Base-by-base conservation (phyloP, 2,888 invertebrate genomes). In the Antitype chi region DNA sequence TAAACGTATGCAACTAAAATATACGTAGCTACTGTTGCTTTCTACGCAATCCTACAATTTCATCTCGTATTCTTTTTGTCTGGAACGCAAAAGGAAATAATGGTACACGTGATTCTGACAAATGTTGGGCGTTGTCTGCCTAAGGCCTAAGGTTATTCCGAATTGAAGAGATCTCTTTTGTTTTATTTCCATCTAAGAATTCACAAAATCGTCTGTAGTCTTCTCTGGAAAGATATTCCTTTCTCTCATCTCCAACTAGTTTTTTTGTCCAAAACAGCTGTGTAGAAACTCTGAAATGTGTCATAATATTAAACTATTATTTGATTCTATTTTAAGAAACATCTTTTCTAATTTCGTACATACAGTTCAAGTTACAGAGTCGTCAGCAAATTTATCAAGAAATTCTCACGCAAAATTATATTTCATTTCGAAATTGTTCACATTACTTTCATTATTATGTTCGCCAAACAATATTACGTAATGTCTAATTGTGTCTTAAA, bases 361-460 rank as follows among this genome's bases (percentile, higher is more conserved):
- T 62, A 70, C 55, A 63, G 53, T 84, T 74, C 53, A 59, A 63
- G 55, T 78, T 72, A 57, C 52, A 25, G 57, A 72, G 55, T 67
- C 38, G 43, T 52, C 49, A 15, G n/a, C 32, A 53, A 70, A 80
- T 71, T 67, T 43, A 47, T 47, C 63, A 55, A 49, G 28, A 66
- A 80, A 60, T 57, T 81, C 23, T 81, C 25, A 66, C 67, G n/a
- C 55, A 32, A 63, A 69, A 52, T 80, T 38, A 32, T 43, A 68
- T 84, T 69, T 60, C 0, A 55, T 74, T 62, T 68, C 20, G 32
- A 32, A 84, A 55, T 32, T 71, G 49, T 84, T 84, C 53, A 53
- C 57, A 9, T 68, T 59, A 69, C 59, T 74, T 70, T 72, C 55
- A 60, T 68, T 52, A 63, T 55, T 71, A 66, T 25, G 17, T 53